Conservation (phyloP, 2,888 invertebrate genomes). For the Pteria penguin region DNA sequence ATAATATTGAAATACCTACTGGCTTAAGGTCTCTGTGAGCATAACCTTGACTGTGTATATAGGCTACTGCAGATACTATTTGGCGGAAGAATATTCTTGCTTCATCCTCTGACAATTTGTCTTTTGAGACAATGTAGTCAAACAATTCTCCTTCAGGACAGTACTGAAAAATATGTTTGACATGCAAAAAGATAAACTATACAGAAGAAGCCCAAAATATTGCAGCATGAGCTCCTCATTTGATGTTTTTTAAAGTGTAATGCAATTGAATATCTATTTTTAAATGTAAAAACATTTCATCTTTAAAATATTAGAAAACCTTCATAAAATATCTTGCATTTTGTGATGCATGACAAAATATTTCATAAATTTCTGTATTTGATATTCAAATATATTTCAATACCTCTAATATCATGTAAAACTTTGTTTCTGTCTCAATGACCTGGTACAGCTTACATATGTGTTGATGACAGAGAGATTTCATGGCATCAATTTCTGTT, state of each 20-base stretch:
- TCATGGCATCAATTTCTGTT: constrained; percentile 87
- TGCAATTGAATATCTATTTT: too few relatives aligned
- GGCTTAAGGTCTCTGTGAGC: constrained; percentile 91
- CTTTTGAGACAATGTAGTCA: constrained; percentile 90
- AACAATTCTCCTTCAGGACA: constrained; percentile 91
- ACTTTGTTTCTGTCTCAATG: constrained; percentile 87
- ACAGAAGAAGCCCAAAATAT: not conserved
- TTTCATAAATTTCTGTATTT: not conserved
- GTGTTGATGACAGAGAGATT: constrained; percentile 86
- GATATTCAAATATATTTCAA: not conserved
- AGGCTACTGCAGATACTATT: constrained; percentile 89
- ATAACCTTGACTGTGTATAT: constrained; percentile 87
- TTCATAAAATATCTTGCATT: too few relatives aligned
- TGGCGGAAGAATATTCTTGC: constrained; percentile 89
- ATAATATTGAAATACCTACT: too few relatives aligned
- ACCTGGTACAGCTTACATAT: constrained; percentile 90
- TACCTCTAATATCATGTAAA: constrained; percentile 88
- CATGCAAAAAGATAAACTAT: not conserved
- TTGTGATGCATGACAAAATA: not conserved
- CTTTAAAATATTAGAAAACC: too few relatives aligned
- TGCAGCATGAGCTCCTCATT: not conserved
- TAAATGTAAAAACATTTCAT: too few relatives aligned
- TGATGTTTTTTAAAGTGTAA: not conserved
- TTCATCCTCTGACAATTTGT: constrained; percentile 86
- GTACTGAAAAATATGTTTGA: constrained; percentile 81